A percentile compares a stretch with the other conserved stretches of the same genome.
Conservation (phyloP, 2,797 vertebrate species). For the Varecia variegata region DNA sequence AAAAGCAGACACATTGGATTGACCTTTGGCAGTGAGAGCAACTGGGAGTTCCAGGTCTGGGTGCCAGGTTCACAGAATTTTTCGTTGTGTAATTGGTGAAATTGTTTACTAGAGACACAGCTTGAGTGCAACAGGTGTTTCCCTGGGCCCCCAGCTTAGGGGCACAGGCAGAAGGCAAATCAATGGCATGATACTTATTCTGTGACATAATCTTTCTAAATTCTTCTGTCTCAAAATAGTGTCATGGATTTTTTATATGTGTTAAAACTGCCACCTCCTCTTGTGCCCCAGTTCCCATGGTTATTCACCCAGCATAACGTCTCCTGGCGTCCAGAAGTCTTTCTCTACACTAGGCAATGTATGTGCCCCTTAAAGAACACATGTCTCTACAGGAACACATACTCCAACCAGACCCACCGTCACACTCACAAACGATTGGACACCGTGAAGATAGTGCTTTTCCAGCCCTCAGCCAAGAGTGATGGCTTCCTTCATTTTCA, state of each 20-base stretch:
- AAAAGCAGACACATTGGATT: slow-evolving; percentile 64
- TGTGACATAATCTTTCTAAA: background rate
- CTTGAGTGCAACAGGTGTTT: slow-evolving; percentile 24
- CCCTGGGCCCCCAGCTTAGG: background rate
- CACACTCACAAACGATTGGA: background rate
- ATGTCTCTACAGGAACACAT: background rate
- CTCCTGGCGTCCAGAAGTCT: background rate
- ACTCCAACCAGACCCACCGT: background rate
- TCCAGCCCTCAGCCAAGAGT: background rate
- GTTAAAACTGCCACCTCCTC: background rate
- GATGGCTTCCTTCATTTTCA: background rate
- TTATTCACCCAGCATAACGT: background rate
- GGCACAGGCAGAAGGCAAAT: background rate
- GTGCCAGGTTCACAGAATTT: background rate
- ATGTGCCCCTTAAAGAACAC: background rate
- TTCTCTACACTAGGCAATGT: background rate
- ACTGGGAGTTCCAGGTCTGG: slow-evolving; percentile 71
- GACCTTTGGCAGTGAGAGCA: slow-evolving; percentile 58
- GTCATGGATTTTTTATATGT: background rate
- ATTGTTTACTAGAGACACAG: slow-evolving; percentile 54
- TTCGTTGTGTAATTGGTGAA: slow-evolving; percentile 36
- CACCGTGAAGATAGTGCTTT: background rate
- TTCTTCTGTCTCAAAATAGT: background rate
- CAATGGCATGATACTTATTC: background rate
- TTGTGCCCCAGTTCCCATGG: background rate